Evolutionary conservation across 2,797 vertebrate genomes (phyloP), one percentile per base, ranked within the genome.

Genomic region (Gymnothorax reevesii): DNA sequence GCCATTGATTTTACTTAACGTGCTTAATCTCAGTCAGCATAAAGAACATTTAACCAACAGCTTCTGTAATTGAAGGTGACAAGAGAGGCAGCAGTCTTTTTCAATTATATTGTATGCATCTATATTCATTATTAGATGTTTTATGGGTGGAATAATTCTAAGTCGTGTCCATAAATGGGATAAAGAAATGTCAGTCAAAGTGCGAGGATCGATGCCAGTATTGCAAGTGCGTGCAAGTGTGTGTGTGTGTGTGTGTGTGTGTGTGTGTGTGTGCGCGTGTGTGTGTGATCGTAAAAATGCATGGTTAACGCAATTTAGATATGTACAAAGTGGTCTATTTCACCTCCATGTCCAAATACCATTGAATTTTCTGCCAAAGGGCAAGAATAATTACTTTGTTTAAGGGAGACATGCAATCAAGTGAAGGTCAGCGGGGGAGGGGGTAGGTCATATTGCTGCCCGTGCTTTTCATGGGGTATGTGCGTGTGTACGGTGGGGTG

Each of bases 361-460:
- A 62, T 83, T 86, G 87, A 89, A 89, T 89, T 87, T 87, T 66
- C 77, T 54, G 73, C 82, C 86, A n/a, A 57, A 88, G 86, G 87
- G 79, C 84, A 88, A 82, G 75, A 83, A 83, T 73, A 88, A 83
- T 90, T 59, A 84, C 85, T 85, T 86, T 77, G 88, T 89, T 86
- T 77, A 75, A 62, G 84, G 84, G 88, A 64, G 59, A 85, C 33
- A 83, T 86, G 87, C 88, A 88, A 86, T 85, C 84, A 83, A n/a
- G 57, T 0, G 71, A n/a, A 87, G 85, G 88, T 88, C 88, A 88
- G 69, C 55, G 85, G 80, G 33, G 33, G 33, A 84, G 80, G 33
- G 33, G 33, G 33, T 54, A 62, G 87, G 66, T 83, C 57, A 10
- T 25, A 84, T 73, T 42, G 71, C 55, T 4, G 15, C 3, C 62